Conservation (phyloP, 1,140 invertebrate species). For the Bicyclus anynana region DNA sequence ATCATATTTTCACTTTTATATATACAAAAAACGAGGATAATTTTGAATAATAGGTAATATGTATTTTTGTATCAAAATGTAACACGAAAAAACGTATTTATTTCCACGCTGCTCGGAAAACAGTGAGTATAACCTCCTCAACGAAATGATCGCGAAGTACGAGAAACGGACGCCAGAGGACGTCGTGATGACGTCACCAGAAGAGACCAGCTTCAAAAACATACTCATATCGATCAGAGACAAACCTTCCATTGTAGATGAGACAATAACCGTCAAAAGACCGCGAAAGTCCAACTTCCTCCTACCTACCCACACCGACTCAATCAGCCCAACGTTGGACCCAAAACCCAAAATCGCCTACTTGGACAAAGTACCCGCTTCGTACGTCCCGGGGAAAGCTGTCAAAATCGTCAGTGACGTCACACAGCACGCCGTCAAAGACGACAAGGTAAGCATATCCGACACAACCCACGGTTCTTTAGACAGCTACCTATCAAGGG, state of each 20-base stretch:
- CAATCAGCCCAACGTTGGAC: constrained; percentile 46
- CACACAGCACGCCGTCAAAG: constrained; percentile 45
- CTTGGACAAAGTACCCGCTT: constrained; percentile 49
- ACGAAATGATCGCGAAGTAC: constrained; percentile 44
- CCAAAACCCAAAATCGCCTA: constrained; percentile 60
- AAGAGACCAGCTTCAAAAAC: constrained; percentile 65
- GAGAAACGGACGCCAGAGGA: constrained; percentile 61
- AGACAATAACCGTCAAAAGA: constrained; percentile 55
- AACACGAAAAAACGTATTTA: constrained; percentile 42
- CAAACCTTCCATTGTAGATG: constrained; percentile 56
- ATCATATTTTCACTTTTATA: too few relatives aligned
- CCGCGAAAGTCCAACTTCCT: constrained; percentile 53
- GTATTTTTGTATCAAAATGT: too few relatives aligned
- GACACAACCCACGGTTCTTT: constrained; percentile 46
- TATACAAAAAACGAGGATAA: too few relatives aligned
- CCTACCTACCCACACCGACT: constrained; percentile 51
- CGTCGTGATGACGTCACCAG: constrained; percentile 55
- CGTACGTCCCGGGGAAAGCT: constrained; percentile 61
- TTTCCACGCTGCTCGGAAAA: constrained; percentile 56
- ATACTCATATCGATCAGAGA: constrained; percentile 64
- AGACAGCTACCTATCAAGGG: constrained; percentile 57
- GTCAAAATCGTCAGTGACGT: constrained; percentile 62
- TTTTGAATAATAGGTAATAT: too few relatives aligned
- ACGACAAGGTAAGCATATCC: constrained; percentile 72
- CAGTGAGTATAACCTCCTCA: constrained; percentile 66